Percentiles rank a stretch among this genome's conserved stretches.
Conservation (phyloP, 2,113 vertebrate genomes). For the Gracilinanus agilis region DNA sequence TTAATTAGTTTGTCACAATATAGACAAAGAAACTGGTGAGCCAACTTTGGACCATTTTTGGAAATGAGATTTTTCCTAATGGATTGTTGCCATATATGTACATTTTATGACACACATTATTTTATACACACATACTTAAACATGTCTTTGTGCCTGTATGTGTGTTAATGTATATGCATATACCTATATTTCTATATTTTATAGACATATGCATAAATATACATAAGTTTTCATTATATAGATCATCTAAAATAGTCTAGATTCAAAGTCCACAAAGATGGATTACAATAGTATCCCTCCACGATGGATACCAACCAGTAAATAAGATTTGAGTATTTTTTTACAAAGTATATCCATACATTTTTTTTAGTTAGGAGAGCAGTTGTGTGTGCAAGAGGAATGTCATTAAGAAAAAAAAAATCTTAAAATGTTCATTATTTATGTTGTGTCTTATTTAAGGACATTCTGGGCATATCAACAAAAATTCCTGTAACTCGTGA, state of each 20-base stretch:
- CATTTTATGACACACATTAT: background rate
- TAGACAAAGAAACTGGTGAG: background rate
- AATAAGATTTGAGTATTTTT: background rate
- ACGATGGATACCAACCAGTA: background rate
- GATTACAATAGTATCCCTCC: background rate
- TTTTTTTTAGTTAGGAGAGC: background rate
- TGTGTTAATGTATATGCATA: too few relatives aligned
- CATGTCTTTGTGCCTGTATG: too few relatives aligned
- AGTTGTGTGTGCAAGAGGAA: background rate
- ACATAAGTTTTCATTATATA: background rate
- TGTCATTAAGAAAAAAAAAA: background rate
- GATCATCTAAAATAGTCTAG: background rate
- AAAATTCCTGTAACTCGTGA: constrained; percentile 5
- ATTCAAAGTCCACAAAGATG: background rate
- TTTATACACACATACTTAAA: background rate
- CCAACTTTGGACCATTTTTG: background rate
- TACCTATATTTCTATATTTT: too few relatives aligned
- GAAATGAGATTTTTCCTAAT: background rate
- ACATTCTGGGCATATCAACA: background rate
- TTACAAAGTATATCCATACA: background rate
- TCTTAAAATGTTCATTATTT: background rate
- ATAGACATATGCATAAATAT: background rate
- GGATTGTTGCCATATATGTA: background rate
- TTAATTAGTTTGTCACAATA: background rate
- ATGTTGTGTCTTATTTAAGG: background rate